Evolutionary conservation across 1,140 invertebrate species (phyloP).

Genomic region (Brachionus rubens): DNA sequence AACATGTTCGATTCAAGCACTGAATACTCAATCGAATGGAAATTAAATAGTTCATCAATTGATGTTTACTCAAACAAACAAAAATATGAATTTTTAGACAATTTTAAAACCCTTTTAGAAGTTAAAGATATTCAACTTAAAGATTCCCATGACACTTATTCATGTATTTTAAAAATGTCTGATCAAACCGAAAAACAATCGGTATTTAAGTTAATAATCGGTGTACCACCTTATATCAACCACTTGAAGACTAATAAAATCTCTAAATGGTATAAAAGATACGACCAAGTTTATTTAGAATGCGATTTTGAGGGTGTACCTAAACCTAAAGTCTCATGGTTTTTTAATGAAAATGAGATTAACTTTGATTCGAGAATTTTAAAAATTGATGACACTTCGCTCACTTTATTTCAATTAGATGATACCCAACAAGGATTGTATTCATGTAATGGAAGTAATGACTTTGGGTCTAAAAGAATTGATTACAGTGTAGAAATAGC

Average conservation of each 20-base stretch:
- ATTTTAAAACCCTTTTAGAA: neutral
- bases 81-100: constrained; percentile 39
- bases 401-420: constrained; percentile 6
- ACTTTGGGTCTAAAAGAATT: neutral
- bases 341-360: neutral
- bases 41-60: neutral
- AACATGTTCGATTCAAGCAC: neutral
- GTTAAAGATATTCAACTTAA: neutral
- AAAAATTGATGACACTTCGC: neutral
- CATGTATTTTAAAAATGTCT: constrained; percentile 14
- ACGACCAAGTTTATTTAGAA: neutral
- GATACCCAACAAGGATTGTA: constrained; percentile 14
- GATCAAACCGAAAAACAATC: constrained; percentile 10
- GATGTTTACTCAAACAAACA: neutral
- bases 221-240: neutral
- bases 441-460: neutral
- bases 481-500: constrained; percentile 4
- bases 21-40: constrained; percentile 9
- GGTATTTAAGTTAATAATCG: neutral
- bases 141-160: neutral
- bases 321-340: neutral
- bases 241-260: neutral
- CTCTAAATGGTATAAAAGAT: neutral
- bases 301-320: neutral
- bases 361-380: neutral